Evolutionary conservation across 2,888 invertebrate species (phyloP).

Genomic region (Eutolmus rufibarbis): DNA sequence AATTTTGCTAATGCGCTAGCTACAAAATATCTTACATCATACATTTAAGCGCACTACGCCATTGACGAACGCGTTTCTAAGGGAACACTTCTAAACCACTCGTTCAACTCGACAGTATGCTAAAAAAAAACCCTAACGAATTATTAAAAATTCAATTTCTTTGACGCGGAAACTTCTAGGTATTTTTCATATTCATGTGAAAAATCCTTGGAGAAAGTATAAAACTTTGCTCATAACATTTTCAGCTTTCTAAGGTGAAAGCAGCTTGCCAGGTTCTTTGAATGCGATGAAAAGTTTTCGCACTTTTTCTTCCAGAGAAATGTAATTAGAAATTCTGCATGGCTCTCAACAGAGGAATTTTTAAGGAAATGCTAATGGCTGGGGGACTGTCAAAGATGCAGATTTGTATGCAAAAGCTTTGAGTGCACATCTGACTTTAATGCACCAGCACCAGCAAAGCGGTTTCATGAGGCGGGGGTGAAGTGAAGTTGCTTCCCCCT

Average conservation of each 20-base stretch:
- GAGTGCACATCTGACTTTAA: background rate
- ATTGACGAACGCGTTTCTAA: background rate
- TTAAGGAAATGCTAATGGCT: background rate
- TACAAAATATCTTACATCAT: too few relatives aligned
- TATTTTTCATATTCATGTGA: background rate
- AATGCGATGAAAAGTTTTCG: background rate
- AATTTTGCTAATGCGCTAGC: too few relatives aligned
- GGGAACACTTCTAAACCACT: background rate
- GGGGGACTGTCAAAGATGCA: background rate
- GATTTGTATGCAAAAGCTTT: background rate
- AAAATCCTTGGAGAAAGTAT: background rate
- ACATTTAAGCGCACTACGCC: background rate
- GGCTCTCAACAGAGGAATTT: background rate
- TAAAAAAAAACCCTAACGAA: background rate
- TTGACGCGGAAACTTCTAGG: background rate
- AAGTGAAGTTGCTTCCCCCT: background rate
- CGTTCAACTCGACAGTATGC: background rate
- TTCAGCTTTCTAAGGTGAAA: background rate
- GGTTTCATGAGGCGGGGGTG: background rate
- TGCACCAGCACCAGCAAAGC: background rate
- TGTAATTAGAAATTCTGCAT: conserved; percentile 8
- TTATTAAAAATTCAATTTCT: background rate
- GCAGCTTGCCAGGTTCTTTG: background rate
- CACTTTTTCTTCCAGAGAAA: background rate
- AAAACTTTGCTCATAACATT: background rate